phyloP scores from a whole-genome alignment of 2,888 invertebrate genomes.

The Limnephilus auricula region DNA sequence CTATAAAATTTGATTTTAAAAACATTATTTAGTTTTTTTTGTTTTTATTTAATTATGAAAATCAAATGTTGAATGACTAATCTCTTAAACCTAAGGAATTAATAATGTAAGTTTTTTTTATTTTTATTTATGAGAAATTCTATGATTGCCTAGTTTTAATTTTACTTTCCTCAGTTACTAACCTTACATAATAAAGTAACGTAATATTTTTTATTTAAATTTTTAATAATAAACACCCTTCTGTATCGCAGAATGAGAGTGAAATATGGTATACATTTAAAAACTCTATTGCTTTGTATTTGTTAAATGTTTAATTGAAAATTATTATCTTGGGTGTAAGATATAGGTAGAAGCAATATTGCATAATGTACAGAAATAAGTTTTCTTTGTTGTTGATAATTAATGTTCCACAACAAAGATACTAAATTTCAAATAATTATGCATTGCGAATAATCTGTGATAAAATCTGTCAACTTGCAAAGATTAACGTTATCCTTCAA shows the following conservation, averaged over 20 bases:
- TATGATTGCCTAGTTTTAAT: not conserved
- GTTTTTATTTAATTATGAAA: too few species aligned
- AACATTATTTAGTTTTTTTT: too few species aligned
- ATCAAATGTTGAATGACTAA: too few species aligned
- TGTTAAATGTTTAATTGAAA: not conserved
- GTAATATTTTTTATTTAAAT: too few species aligned
- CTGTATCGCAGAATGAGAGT: not conserved
- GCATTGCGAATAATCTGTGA: not conserved
- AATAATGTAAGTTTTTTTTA: too few species aligned
- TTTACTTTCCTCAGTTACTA: not conserved
- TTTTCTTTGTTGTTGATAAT: not conserved
- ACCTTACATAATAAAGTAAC: not conserved
- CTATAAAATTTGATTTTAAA: too few species aligned
- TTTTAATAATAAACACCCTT: not conserved
- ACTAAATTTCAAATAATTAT: not conserved
- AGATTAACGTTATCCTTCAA: not conserved
- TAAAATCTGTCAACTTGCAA: not conserved
- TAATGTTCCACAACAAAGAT: not conserved
- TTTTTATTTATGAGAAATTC: too few species aligned
- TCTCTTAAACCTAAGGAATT: too few species aligned
- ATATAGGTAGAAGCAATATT: not conserved
- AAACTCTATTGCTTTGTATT: not conserved
- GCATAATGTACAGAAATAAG: not conserved
- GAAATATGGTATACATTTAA: too few species aligned
- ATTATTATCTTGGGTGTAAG: not conserved